Evolutionary conservation across 2,888 invertebrate genomes (phyloP).

Genomic region (Rhimphoctona megacephalus): DNA sequence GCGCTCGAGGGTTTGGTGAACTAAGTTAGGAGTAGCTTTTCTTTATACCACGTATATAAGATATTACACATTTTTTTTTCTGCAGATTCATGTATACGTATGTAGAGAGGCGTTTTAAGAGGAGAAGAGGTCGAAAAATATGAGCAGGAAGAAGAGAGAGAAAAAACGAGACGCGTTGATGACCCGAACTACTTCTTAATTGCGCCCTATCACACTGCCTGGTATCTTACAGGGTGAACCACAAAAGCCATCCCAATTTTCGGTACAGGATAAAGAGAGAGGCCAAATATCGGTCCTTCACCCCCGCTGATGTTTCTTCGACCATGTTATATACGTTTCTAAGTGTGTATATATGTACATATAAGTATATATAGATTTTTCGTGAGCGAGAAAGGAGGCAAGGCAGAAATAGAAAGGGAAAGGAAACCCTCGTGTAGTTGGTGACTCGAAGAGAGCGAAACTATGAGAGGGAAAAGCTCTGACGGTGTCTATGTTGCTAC

Average conservation of each 20-base stretch:
- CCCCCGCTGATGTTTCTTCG: constrained; percentile 57
- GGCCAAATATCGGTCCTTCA: constrained; percentile 39
- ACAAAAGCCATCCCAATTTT: constrained; percentile 65
- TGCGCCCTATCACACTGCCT: constrained; percentile 80
- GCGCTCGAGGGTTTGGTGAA: constrained; percentile 42
- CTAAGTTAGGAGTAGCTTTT: constrained; percentile 32
- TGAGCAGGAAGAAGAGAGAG: constrained; percentile 19
- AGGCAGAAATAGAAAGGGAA: constrained; percentile 72
- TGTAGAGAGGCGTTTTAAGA: background rate
- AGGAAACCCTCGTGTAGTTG: constrained; percentile 65
- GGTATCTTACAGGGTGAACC: constrained; percentile 73
- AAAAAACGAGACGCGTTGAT: constrained; percentile 71
- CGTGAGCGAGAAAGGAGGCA: constrained; percentile 20
- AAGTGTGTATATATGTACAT: background rate
- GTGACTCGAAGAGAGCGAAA: constrained; percentile 55
- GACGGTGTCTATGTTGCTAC: constrained; percentile 48
- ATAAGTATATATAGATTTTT: background rate
- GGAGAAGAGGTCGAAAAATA: background rate
- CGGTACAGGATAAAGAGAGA: background rate
- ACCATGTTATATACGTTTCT: constrained; percentile 38
- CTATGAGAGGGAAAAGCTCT: constrained; percentile 66
- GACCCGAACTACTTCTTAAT: constrained; percentile 80
- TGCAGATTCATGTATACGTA: background rate
- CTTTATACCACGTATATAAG: background rate
- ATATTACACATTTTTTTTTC: constrained; percentile 41